These are phyloP conservation scores for Passer domesticus DNA, from an alignment of 2,113 vertebrate species.

Conservation along the genomic window DNA sequence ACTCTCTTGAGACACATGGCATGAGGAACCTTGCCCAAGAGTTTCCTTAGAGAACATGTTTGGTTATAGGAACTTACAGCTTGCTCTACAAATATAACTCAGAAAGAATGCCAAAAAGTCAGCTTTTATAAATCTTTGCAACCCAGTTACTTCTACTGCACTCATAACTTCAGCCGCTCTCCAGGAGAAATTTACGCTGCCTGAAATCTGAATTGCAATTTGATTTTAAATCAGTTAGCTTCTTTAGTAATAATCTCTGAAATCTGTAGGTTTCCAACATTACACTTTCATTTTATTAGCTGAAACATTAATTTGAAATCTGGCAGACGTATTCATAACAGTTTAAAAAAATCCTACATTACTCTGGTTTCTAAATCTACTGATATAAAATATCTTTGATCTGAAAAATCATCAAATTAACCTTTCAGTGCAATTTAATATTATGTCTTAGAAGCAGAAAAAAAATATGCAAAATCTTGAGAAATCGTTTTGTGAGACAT, in stretches of 20 bases:
- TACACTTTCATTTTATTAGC: not conserved
- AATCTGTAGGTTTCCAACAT: not conserved
- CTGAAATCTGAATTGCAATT: not conserved
- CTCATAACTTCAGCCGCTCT: not conserved
- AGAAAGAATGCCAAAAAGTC: not conserved
- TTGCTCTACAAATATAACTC: not conserved
- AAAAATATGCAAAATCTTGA: not conserved
- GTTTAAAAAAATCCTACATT: not conserved
- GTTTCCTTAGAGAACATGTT: not conserved
- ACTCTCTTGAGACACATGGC: not conserved
- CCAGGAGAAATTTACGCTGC: not conserved
- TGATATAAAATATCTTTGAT: not conserved
- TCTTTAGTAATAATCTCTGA: not conserved
- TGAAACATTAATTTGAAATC: not conserved
- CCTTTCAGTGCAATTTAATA: not conserved
- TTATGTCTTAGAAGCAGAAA: not conserved
- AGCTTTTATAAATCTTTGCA: not conserved
- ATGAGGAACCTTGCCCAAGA: not conserved
- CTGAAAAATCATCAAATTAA: conserved; percentile 27
- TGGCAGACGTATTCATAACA: not conserved
- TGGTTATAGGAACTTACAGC: not conserved
- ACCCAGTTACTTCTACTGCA: not conserved
- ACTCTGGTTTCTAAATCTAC: not conserved
- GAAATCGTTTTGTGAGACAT: not conserved
- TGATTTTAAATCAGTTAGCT: not conserved